Evolutionary conservation across 2,888 invertebrate species (phyloP).

Genomic region (Synanthedon tipuliformis): DNA sequence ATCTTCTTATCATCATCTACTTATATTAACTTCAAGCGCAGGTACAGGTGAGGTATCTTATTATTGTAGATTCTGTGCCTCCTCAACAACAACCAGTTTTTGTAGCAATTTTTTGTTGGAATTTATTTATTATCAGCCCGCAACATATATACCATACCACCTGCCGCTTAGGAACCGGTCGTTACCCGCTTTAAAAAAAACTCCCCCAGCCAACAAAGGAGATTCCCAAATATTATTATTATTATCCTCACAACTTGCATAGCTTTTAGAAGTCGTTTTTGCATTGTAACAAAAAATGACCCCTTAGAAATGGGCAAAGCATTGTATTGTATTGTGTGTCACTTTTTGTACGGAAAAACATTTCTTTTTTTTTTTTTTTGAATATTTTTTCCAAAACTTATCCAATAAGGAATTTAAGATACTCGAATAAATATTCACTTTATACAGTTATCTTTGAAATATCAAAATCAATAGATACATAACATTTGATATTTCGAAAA

Average conservation of each 20-base stretch:
- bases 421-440: too few species aligned
- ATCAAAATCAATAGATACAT: too few species aligned
- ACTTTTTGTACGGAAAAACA: conserved; percentile 40
- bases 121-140: conserved; percentile 45
- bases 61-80: too few species aligned
- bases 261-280: conserved; percentile 56
- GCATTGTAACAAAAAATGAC: conserved; percentile 41
- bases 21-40: too few species aligned
- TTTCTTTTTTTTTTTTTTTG: conserved; percentile 22
- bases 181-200: conserved; percentile 63
- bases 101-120: conserved; percentile 47
- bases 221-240: conserved; percentile 62
- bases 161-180: conserved; percentile 47
- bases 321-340: conserved; percentile 31
- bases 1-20: too few species aligned
- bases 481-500: too few species aligned
- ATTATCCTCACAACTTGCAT: conserved; percentile 59
- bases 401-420: background rate
- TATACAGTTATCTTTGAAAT: too few species aligned
- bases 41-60: too few species aligned
- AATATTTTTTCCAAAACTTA: background rate
- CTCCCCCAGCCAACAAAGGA: conserved; percentile 57
- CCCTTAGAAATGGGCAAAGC: conserved; percentile 32
- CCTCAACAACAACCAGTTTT: conserved; percentile 32
- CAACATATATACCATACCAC: conserved; percentile 60